These are phyloP conservation scores for Ophion slaviceki DNA, from an alignment of 2,888 invertebrate species.

Conservation along the genomic window DNA sequence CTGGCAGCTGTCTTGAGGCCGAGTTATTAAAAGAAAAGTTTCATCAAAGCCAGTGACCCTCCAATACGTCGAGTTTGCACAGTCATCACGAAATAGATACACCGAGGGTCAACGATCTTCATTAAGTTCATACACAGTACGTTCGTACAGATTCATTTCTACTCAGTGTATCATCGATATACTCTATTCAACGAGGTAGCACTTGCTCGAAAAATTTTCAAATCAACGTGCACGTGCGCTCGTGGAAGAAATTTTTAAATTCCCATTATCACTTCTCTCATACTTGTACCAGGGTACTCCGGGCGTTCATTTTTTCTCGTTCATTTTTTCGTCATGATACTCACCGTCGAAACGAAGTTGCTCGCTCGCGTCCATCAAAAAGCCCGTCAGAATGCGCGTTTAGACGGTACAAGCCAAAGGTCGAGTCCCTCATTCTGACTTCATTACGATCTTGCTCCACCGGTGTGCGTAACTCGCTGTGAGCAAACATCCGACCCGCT, in stretches of 20 bases:
- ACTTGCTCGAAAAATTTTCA: constrained; percentile 19
- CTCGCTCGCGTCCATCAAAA: constrained; percentile 31
- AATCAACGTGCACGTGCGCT: neutral
- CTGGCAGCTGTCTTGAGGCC: neutral
- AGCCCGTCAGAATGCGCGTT: constrained; percentile 28
- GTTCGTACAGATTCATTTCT: neutral
- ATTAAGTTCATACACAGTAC: constrained; percentile 1
- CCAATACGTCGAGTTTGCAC: neutral
- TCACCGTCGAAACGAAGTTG: constrained; percentile 27
- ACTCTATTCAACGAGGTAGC: neutral
- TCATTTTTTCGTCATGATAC: constrained; percentile 14
- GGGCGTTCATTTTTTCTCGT: neutral
- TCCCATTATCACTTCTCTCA: neutral
- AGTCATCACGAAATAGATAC: neutral
- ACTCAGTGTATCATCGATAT: neutral
- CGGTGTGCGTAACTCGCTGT: constrained; percentile 15
- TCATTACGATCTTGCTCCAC: constrained; percentile 50
- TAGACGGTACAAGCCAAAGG: constrained; percentile 37
- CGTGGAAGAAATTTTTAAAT: constrained; percentile 5
- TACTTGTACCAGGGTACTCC: neutral
- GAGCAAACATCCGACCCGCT: constrained; percentile 21
- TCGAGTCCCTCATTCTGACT: constrained; percentile 50
- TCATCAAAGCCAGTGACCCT: neutral
- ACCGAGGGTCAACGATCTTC: constrained; percentile 5
- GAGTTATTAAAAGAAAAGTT: constrained; percentile 10